These are phyloP conservation scores for Drosophila anceps DNA, from an alignment of 2,888 invertebrate species.

Conservation along the genomic window DNA sequence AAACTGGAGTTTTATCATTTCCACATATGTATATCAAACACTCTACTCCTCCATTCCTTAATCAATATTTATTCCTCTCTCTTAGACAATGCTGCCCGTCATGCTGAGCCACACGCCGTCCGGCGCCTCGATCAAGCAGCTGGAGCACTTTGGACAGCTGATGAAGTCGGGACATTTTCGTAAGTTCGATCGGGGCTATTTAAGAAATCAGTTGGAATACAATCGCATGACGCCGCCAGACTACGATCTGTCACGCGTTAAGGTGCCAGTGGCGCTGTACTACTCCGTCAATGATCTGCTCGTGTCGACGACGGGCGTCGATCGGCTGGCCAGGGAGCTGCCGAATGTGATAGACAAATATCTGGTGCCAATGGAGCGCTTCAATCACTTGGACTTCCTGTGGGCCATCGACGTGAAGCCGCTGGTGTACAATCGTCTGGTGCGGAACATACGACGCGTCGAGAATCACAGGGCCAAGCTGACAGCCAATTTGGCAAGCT, in stretches of 20 bases:
- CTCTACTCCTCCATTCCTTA: not conserved
- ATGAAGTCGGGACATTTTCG: conserved; percentile 85
- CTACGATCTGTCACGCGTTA: conserved; percentile 86
- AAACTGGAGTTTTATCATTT: not conserved
- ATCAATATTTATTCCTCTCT: not conserved
- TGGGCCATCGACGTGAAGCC: conserved; percentile 86
- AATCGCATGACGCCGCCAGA: conserved; percentile 86
- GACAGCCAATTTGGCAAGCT: conserved; percentile 69
- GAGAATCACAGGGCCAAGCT: conserved; percentile 82
- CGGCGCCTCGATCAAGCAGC: conserved; percentile 85
- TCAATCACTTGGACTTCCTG: conserved; percentile 87
- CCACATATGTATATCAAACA: not conserved
- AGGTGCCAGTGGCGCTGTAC: conserved; percentile 87
- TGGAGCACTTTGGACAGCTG: conserved; percentile 85
- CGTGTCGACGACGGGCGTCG: conserved; percentile 87
- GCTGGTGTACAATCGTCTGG: conserved; percentile 85
- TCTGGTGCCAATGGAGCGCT: conserved; percentile 86
- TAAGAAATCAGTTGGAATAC: conserved; percentile 86
- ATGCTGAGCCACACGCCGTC: conserved; percentile 85
- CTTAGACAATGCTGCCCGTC: conserved; percentile 85
- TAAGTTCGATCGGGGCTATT: conserved; percentile 85
- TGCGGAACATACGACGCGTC: conserved; percentile 83
- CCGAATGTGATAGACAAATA: conserved; percentile 87
- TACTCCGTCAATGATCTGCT: conserved; percentile 89
- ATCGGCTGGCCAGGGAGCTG: conserved; percentile 86